Evolutionary conservation across 2,113 vertebrate species (phyloP).

Genomic region (Bathybates hornii): DNA sequence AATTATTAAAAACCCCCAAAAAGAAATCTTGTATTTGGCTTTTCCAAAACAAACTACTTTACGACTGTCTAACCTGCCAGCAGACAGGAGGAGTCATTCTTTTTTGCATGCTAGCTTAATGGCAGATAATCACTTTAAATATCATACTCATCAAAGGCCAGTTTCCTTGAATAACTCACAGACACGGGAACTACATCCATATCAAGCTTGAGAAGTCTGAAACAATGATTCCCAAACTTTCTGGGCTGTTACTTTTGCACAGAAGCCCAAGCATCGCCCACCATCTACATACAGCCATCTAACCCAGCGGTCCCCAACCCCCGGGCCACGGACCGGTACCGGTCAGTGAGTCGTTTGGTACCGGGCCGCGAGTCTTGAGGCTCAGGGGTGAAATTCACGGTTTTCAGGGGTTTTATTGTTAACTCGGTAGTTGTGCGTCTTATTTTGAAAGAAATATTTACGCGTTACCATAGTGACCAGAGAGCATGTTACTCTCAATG

Average conservation of each 20-base stretch:
- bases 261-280: not conserved
- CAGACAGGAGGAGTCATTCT: not conserved
- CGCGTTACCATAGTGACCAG: accelerated
- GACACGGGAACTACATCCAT: not conserved
- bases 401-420: not conserved
- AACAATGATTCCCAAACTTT: not conserved
- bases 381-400: not conserved
- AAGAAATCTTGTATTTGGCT: not conserved
- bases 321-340: accelerated
- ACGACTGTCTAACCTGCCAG: not conserved
- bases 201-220: not conserved
- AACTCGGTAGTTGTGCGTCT: not conserved
- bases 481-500: not conserved
- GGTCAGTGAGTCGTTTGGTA: not conserved
- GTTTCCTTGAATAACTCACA: not conserved
- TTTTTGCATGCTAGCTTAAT: not conserved
- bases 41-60: not conserved
- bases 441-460: not conserved
- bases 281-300: not conserved
- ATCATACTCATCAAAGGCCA: not conserved
- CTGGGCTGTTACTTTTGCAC: not conserved
- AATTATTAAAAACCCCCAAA: accelerated
- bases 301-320: not conserved
- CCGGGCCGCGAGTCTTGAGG: not conserved
- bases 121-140: not conserved